Base-by-base conservation (phyloP, 2,888 invertebrate species). In the Acrobasis suavella region DNA sequence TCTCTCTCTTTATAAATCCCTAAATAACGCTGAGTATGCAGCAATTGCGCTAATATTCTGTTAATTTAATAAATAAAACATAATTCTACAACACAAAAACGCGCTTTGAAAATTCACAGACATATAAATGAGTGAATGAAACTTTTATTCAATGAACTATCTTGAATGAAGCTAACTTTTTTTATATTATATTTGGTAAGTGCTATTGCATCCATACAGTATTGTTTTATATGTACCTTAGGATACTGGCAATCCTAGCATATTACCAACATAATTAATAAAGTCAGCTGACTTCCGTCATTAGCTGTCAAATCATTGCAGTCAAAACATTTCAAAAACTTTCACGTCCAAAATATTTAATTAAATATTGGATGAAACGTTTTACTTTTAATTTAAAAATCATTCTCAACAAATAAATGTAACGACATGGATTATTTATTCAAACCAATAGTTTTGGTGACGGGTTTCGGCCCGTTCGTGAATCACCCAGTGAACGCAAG, bases 391-490 rank as follows among this genome's bases (percentile, higher is more conserved):
- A 16, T 42, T 42, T 6, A 14, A 46, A 14, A 42, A 12, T 12
- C 14, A 56, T 49, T 16, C 32, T 17, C n/a, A n/a, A 52, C 2
- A 22, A 37, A 9, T 1, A 9, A 58, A 78, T 75, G 73, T 67
- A 69, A 73, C 62, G 74, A 77, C 49, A 54, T 81, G 15, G 80
- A 83, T 62, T 72, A 65, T 15, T 62, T 77, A 16, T 78, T 80
- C 62, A 83, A 81, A 63, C 84, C 83, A 5, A 84, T 91, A 67
- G 89, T 95, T 51, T 72, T 96, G 38, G 92, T 96, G 14, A 95
- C 95, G 67, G 97, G 97, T 8, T 97, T 97, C 85, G 97, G 97
- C 0, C 97, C 97, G 0, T 97, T 97, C 85, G 82, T 91, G 9
- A 87, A 88, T 50, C 95, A 97, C 77, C 85, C 87, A 32, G 88